These are phyloP conservation scores for Candoia aspera DNA, from an alignment of 2,113 vertebrate genomes.

Conservation along the genomic window DNA sequence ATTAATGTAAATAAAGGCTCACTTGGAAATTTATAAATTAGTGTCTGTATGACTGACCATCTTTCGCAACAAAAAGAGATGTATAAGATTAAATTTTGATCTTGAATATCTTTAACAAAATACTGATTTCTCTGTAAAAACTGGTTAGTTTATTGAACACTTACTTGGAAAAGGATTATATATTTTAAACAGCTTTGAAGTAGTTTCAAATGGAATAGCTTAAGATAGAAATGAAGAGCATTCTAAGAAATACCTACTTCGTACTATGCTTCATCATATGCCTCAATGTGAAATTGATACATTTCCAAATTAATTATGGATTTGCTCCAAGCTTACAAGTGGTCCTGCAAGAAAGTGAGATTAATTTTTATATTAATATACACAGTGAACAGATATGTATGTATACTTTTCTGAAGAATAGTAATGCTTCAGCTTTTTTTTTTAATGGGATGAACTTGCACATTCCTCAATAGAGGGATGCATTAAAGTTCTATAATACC, in stretches of 20 bases:
- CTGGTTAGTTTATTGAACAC: constrained; percentile 53
- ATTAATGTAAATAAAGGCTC: constrained; percentile 37
- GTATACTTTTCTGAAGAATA: background rate
- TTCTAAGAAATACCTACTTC: background rate
- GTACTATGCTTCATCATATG: constrained; percentile 11
- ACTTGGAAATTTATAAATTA: constrained; percentile 56
- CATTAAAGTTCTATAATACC: background rate
- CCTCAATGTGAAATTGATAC: background rate
- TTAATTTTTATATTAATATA: background rate
- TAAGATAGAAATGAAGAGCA: background rate
- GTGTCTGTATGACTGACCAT: constrained; percentile 50
- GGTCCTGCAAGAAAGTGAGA: background rate
- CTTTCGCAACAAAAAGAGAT: constrained; percentile 48
- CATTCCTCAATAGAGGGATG: background rate
- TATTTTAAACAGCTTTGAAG: constrained; percentile 24
- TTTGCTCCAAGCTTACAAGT: background rate
- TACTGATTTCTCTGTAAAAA: constrained; percentile 54
- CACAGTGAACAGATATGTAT: background rate
- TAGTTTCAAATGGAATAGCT: constrained; percentile 25
- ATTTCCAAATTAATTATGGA: constrained; percentile 7
- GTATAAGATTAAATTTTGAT: constrained; percentile 43
- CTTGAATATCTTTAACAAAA: constrained; percentile 48
- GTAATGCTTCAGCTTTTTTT: background rate
- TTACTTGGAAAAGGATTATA: constrained; percentile 5
- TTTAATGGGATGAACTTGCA: background rate